These are phyloP conservation scores for Volucella zonaria DNA, from an alignment of 2,888 invertebrate species.

Conservation along the genomic window DNA sequence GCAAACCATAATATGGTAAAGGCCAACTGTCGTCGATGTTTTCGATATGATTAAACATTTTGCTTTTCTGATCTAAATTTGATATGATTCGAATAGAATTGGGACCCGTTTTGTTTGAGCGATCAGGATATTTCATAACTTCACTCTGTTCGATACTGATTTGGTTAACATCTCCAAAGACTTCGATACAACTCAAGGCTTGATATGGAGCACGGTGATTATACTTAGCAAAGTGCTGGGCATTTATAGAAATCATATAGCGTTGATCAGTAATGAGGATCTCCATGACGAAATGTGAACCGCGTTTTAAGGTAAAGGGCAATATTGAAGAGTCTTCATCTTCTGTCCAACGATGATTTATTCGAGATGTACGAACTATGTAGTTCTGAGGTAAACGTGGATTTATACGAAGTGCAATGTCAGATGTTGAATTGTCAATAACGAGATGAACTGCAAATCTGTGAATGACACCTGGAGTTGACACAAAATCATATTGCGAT, in stretches of 20 bases:
- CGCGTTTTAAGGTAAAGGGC: slow-evolving; percentile 78
- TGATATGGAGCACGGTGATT: slow-evolving; percentile 85
- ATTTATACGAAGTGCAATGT: slow-evolving; percentile 90
- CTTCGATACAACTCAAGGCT: slow-evolving; percentile 84
- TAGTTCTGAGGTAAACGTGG: slow-evolving; percentile 89
- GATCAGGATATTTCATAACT: slow-evolving; percentile 78
- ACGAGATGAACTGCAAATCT: slow-evolving; percentile 25
- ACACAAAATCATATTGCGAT: background rate
- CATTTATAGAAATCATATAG: slow-evolving; percentile 87
- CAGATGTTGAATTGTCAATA: slow-evolving; percentile 76
- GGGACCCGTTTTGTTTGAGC: slow-evolving; percentile 32
- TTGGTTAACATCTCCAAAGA: slow-evolving; percentile 85
- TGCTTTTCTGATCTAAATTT: background rate
- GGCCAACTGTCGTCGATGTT: slow-evolving; percentile 51
- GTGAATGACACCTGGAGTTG: background rate
- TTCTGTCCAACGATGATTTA: slow-evolving; percentile 87
- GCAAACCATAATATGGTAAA: slow-evolving; percentile 80
- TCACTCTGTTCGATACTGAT: slow-evolving; percentile 82
- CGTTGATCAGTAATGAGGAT: slow-evolving; percentile 85
- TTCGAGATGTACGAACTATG: slow-evolving; percentile 88
- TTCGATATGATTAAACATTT: background rate
- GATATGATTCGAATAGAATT: background rate
- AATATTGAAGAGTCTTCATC: slow-evolving; percentile 87
- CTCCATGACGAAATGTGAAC: slow-evolving; percentile 82
- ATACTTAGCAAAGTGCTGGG: slow-evolving; percentile 88